Evolutionary conservation across 2,888 invertebrate genomes (phyloP).

Genomic region (Leptarthrus brevirostris): DNA sequence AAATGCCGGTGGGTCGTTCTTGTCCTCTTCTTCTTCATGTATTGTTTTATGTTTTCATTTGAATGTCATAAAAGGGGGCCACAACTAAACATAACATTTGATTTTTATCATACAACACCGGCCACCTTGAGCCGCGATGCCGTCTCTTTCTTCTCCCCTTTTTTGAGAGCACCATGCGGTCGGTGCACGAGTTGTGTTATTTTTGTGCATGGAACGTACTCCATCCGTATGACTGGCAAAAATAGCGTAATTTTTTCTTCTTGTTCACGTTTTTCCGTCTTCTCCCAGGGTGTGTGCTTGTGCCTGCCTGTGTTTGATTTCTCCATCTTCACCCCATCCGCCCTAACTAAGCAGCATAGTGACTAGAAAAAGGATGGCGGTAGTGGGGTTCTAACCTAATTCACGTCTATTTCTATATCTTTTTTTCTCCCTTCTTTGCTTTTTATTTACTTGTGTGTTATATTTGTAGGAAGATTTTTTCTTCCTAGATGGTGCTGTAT

Average conservation of each 20-base stretch:
- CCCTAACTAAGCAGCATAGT: not conserved
- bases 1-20: not conserved
- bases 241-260: not conserved
- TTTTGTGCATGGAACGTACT: not conserved
- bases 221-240: not conserved
- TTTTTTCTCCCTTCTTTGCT: not conserved
- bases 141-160: not conserved
- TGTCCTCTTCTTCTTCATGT: not conserved
- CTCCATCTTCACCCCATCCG: not conserved
- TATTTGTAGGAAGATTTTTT: not conserved
- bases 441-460: not conserved
- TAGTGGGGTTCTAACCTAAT: conserved; percentile 22
- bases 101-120: not conserved
- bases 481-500: too few relatives aligned
- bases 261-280: conserved; percentile 10
- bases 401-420: not conserved
- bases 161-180: not conserved
- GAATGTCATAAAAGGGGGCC: not conserved
- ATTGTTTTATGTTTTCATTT: not conserved
- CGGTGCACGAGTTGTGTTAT: not conserved
- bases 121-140: not conserved
- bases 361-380: not conserved
- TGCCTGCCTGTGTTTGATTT: not conserved
- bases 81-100: not conserved
- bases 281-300: not conserved